Percentiles rank a stretch among this genome's conserved stretches.
phyloP scores from a whole-genome alignment of 37 sponge, comb jelly and placozoan species.

The Tethya wilhelma region DNA sequence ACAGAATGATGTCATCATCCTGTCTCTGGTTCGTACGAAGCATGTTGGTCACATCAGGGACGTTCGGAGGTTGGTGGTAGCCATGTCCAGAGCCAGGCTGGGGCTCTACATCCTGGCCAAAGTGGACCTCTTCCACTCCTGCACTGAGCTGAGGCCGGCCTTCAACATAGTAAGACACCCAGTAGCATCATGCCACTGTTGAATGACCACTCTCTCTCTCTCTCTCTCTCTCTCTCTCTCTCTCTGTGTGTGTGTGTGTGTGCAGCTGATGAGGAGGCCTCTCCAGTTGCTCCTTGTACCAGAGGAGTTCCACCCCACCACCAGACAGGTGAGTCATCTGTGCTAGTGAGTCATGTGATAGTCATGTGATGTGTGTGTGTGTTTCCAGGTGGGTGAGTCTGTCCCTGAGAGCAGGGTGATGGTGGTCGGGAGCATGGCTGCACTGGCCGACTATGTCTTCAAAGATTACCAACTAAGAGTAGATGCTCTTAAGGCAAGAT shows the following conservation, averaged over 20 bases:
- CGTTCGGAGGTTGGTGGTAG: slow-evolving; percentile 96
- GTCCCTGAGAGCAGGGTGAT: slow-evolving; percentile 31
- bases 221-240: too few species aligned
- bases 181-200: background rate
- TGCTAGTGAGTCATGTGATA: background rate
- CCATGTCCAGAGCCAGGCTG: slow-evolving; percentile 98
- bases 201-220: background rate
- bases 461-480: slow-evolving; percentile 68
- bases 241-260: background rate
- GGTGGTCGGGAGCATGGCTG: slow-evolving; percentile 72
- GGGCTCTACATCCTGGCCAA: slow-evolving; percentile 96
- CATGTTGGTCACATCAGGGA: slow-evolving; percentile 95
- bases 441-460: slow-evolving; percentile 81
- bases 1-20: slow-evolving; percentile 99
- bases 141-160: slow-evolving; percentile 96
- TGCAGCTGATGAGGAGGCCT: slow-evolving; percentile 82
- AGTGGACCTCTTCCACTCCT: slow-evolving; percentile 85
- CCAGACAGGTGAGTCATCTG: slow-evolving; percentile 60
- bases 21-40: slow-evolving; percentile 95
- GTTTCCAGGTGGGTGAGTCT: slow-evolving; percentile 19
- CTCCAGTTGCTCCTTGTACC: slow-evolving; percentile 80
- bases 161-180: slow-evolving; percentile 76
- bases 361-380: background rate
- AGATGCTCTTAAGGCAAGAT: slow-evolving; percentile 38
- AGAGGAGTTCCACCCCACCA: slow-evolving; percentile 81